Conservation (phyloP, 2,888 invertebrate species). For the Acrobasis suavella region DNA sequence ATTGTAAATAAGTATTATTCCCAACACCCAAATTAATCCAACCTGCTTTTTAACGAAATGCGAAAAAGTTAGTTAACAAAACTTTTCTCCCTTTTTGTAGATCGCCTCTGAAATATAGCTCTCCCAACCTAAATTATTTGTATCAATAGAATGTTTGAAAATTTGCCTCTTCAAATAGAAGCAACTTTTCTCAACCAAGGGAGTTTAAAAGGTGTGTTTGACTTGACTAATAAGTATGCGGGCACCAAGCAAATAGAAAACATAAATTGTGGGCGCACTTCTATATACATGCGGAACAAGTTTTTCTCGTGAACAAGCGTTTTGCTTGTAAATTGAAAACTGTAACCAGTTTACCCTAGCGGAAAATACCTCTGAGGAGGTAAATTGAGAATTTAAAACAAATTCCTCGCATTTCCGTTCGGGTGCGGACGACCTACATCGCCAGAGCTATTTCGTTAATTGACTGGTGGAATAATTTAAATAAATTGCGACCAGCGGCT, state of each 20-base stretch:
- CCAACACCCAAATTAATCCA: slow-evolving; percentile 74
- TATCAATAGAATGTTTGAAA: slow-evolving; percentile 77
- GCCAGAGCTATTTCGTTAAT: slow-evolving; percentile 78
- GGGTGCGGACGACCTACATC: slow-evolving; percentile 55
- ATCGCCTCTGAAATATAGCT: slow-evolving; percentile 69
- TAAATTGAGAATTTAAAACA: slow-evolving; percentile 44
- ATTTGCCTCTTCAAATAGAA: slow-evolving; percentile 68
- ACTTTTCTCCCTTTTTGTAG: slow-evolving; percentile 59
- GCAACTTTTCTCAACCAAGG: slow-evolving; percentile 54
- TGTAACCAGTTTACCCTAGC: slow-evolving; percentile 38
- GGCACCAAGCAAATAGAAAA: slow-evolving; percentile 49
- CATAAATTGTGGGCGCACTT: slow-evolving; percentile 48
- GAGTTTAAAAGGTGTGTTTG: slow-evolving; percentile 76
- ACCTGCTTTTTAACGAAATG: slow-evolving; percentile 71
- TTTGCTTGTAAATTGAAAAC: slow-evolving; percentile 39
- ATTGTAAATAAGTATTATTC: slow-evolving; percentile 80
- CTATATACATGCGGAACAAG: slow-evolving; percentile 53
- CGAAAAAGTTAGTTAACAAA: slow-evolving; percentile 74
- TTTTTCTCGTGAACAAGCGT: slow-evolving; percentile 41
- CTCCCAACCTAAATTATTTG: slow-evolving; percentile 69
- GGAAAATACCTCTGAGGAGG: slow-evolving; percentile 39
- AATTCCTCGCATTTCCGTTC: slow-evolving; percentile 44
- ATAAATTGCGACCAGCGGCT: slow-evolving; percentile 73
- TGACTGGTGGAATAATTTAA: slow-evolving; percentile 79
- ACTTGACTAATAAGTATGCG: slow-evolving; percentile 75